Conservation (phyloP, 2,888 invertebrate genomes). For the Melieria crassipennis region DNA sequence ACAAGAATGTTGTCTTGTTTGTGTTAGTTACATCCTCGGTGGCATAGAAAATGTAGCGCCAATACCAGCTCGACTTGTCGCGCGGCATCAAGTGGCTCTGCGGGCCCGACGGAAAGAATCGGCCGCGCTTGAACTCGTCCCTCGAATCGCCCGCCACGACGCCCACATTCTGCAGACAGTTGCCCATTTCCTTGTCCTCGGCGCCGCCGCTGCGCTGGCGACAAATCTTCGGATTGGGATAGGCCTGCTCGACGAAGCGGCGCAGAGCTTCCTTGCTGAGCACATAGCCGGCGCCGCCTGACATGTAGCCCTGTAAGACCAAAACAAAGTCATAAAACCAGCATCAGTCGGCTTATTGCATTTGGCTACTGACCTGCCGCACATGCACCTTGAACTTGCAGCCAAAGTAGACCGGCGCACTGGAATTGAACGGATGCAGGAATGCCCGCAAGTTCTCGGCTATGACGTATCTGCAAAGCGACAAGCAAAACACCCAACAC, state of each 20-base stretch:
- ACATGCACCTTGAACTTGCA: slow-evolving; percentile 81
- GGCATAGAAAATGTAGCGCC: slow-evolving; percentile 93
- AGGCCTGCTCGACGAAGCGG: slow-evolving; percentile 77
- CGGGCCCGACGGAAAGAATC: slow-evolving; percentile 83
- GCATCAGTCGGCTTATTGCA: not conserved
- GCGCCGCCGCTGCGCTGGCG: slow-evolving; percentile 66
- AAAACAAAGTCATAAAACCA: not conserved
- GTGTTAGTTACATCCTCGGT: slow-evolving; percentile 71
- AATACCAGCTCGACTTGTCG: slow-evolving; percentile 87
- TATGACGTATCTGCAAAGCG: slow-evolving; percentile 79
- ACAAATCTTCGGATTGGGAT: slow-evolving; percentile 72
- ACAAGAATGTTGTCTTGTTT: not conserved
- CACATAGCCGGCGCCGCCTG: slow-evolving; percentile 92
- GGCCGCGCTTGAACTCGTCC: slow-evolving; percentile 82
- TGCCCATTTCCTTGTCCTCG: slow-evolving; percentile 68
- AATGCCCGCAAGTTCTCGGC: slow-evolving; percentile 94
- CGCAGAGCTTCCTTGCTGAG: slow-evolving; percentile 83
- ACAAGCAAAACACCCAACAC: not conserved
- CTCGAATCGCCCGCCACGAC: slow-evolving; percentile 90
- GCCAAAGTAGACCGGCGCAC: slow-evolving; percentile 86
- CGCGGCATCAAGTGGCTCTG: slow-evolving; percentile 88
- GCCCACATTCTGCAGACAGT: slow-evolving; percentile 81
- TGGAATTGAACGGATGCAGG: slow-evolving; percentile 76
- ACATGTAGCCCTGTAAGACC: slow-evolving; percentile 78
- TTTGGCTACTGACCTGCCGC: slow-evolving; percentile 52